Conservation (phyloP, 2,888 invertebrate species). For the Melieria crassipennis region DNA sequence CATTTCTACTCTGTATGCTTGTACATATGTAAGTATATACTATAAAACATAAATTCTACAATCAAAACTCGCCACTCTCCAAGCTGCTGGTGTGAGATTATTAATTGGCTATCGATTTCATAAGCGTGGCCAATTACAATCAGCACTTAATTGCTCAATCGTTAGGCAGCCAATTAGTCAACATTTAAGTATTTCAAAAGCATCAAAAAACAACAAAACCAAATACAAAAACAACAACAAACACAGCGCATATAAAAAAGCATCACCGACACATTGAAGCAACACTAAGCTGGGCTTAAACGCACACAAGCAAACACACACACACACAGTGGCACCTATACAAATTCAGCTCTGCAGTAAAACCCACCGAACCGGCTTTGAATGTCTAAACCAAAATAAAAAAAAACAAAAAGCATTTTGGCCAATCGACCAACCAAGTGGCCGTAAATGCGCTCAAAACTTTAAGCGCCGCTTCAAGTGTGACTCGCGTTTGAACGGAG, state of each 20-base stretch:
- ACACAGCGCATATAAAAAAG: not conserved
- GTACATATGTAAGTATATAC: no score
- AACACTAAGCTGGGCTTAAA: not conserved
- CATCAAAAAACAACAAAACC: slow-evolving; percentile 4
- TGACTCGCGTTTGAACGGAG: slow-evolving; percentile 17
- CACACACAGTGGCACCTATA: not conserved
- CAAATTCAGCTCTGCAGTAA: slow-evolving; percentile 16
- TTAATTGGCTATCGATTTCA: slow-evolving; percentile 40
- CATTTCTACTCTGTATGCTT: no score
- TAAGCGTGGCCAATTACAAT: slow-evolving; percentile 46
- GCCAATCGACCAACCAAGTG: slow-evolving; percentile 38
- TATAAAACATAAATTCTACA: not conserved
- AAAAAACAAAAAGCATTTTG: slow-evolving; percentile 13
- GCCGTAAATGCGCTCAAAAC: slow-evolving; percentile 38
- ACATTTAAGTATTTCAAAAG: slow-evolving; percentile 16
- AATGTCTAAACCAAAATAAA: slow-evolving; percentile 17
- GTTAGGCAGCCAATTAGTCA: slow-evolving; percentile 34
- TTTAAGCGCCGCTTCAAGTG: slow-evolving; percentile 7
- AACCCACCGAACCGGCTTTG: slow-evolving; percentile 35
- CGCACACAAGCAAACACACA: not conserved
- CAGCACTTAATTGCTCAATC: slow-evolving; percentile 39
- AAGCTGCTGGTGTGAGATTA: not conserved
- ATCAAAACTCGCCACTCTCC: not conserved
- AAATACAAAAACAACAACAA: slow-evolving; percentile 17
- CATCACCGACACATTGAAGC: not conserved